A percentile compares a stretch with the other conserved stretches of the same genome.
Conservation (phyloP, 2,888 invertebrate genomes). For the Pollenia amentaria region DNA sequence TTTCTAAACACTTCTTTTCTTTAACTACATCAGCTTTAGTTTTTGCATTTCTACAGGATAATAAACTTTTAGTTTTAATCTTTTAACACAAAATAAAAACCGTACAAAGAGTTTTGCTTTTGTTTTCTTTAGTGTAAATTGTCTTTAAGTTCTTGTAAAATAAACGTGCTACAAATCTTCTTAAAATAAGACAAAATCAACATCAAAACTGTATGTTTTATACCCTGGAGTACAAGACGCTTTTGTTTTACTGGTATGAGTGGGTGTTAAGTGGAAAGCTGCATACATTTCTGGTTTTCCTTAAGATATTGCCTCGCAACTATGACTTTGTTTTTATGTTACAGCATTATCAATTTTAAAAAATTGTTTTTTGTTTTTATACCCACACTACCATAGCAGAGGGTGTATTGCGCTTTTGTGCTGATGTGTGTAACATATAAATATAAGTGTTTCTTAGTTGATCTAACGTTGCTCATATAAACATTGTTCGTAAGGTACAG, state of each 20-base stretch:
- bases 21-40: too few species aligned
- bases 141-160: neutral
- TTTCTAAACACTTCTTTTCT: too few species aligned
- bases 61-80: too few species aligned
- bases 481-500: too few species aligned
- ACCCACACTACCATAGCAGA: too few species aligned
- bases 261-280: neutral
- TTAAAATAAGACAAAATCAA: neutral
- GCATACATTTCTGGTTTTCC: neutral
- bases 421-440: too few species aligned
- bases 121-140: neutral
- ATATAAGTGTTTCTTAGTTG: too few species aligned
- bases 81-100: too few species aligned
- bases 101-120: neutral
- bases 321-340: slow-evolving; percentile 13
- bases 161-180: neutral
- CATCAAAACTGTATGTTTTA: neutral
- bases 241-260: neutral
- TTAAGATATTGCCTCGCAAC: neutral
- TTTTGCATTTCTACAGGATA: too few species aligned
- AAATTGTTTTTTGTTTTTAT: neutral
- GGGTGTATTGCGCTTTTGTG: too few species aligned
- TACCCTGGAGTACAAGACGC: slow-evolving; percentile 1
- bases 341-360: slow-evolving; percentile 3
- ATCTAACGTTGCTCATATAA: too few species aligned